Conservation (phyloP, 2,888 invertebrate genomes). For the Nomada hirtipes region DNA sequence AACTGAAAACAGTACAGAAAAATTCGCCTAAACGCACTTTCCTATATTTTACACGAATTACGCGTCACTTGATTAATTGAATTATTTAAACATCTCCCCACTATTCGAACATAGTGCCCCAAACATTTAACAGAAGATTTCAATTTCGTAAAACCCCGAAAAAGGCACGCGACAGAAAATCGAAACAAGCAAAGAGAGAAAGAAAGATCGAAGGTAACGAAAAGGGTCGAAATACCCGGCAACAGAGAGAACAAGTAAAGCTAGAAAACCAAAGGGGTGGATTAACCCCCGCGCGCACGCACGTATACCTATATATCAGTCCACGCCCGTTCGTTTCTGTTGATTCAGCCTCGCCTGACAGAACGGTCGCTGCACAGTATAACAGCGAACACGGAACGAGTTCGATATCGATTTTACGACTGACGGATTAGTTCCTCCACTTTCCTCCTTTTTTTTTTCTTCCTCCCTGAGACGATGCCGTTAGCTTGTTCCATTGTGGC, state of each 20-base stretch:
- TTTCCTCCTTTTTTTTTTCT: slow-evolving; percentile 20
- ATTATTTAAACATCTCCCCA: no score
- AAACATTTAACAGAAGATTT: no score
- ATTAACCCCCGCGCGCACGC: slow-evolving; percentile 7
- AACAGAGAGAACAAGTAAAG: not conserved
- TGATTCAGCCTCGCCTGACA: slow-evolving; percentile 49
- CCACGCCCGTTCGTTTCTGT: slow-evolving; percentile 41
- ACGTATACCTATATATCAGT: slow-evolving; percentile 8
- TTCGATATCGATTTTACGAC: slow-evolving; percentile 56
- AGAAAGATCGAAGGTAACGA: not conserved
- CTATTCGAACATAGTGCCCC: no score
- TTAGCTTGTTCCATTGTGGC: slow-evolving; percentile 55
- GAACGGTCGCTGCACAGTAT: slow-evolving; percentile 35
- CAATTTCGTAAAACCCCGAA: no score
- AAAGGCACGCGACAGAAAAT: not conserved
- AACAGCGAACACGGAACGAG: slow-evolving; percentile 49
- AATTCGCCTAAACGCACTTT: no score
- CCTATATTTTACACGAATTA: no score
- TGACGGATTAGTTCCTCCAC: slow-evolving; percentile 55
- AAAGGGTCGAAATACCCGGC: no score
- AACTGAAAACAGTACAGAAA: no score
- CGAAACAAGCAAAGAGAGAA: not conserved
- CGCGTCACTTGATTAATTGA: no score
- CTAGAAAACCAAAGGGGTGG: slow-evolving; percentile 15
- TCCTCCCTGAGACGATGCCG: slow-evolving; percentile 34